These are phyloP conservation scores for Ceratosolen solmsi DNA, from an alignment of 1,140 invertebrate genomes.

Conservation along the genomic window DNA sequence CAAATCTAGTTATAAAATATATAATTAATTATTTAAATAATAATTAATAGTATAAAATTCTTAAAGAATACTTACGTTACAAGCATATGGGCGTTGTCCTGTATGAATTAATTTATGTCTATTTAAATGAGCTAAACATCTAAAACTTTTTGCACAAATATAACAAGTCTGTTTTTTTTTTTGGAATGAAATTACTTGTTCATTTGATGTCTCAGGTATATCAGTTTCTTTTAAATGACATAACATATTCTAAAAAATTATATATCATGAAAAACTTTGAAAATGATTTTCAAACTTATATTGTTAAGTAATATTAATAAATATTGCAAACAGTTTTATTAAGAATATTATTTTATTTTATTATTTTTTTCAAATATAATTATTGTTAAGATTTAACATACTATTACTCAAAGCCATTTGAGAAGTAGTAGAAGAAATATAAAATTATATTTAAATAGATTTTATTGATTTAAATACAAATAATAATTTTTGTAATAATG, in stretches of 20 bases:
- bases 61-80: constrained; percentile 64
- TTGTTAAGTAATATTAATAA: background rate
- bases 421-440: too few species aligned
- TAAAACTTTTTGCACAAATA: constrained; percentile 66
- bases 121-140: constrained; percentile 67
- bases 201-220: constrained; percentile 54
- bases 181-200: constrained; percentile 47
- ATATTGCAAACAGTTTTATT: too few species aligned
- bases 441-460: too few species aligned
- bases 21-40: constrained; percentile 31
- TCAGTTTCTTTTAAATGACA: constrained; percentile 64
- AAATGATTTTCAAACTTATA: constrained; percentile 12
- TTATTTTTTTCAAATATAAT: too few species aligned
- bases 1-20: constrained; percentile 68
- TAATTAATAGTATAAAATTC: background rate
- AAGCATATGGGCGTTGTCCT: constrained; percentile 66
- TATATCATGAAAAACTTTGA: background rate
- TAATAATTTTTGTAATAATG: too few species aligned
- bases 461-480: too few species aligned
- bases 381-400: too few species aligned
- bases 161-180: constrained; percentile 60
- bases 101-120: constrained; percentile 70
- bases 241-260: constrained; percentile 63
- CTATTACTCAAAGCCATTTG: too few species aligned
- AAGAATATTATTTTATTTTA: too few species aligned